A percentile compares a stretch with the other conserved stretches of the same genome.
phyloP scores from a whole-genome alignment of 2,113 vertebrate species.

The Drymodes brunneopygia region DNA sequence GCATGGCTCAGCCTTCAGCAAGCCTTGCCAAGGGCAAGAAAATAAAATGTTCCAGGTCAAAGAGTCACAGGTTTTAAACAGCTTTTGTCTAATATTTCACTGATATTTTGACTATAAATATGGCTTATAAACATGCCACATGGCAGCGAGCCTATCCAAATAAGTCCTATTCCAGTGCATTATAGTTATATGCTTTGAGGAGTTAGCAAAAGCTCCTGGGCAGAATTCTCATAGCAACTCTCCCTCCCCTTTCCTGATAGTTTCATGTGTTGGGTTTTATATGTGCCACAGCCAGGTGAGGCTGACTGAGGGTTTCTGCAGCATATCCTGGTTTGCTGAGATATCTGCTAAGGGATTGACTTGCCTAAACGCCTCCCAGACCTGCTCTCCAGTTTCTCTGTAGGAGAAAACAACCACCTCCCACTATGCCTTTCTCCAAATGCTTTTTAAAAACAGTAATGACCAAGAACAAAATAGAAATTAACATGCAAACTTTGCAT shows the following conservation, averaged over 20 bases:
- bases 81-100: neutral
- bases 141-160: constrained; percentile 9
- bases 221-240: neutral
- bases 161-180: neutral
- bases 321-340: neutral
- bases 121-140: neutral
- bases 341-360: neutral
- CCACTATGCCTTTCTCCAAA: neutral
- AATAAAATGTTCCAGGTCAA: constrained; percentile 12
- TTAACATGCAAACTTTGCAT: neutral
- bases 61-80: neutral
- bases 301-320: neutral
- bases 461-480: neutral
- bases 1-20: neutral
- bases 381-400: neutral
- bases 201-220: neutral
- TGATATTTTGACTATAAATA: constrained; percentile 25
- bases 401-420: neutral
- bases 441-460: neutral
- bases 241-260: neutral
- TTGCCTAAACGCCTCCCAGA: neutral
- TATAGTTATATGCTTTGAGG: neutral
- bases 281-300: neutral
- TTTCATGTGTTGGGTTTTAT: neutral
- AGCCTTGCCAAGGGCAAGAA: constrained; percentile 6